Percentiles rank a stretch among this genome's conserved stretches.
These are phyloP conservation scores for Pheosia gnoma DNA, from an alignment of 2,888 invertebrate species.

Conservation along the genomic window DNA sequence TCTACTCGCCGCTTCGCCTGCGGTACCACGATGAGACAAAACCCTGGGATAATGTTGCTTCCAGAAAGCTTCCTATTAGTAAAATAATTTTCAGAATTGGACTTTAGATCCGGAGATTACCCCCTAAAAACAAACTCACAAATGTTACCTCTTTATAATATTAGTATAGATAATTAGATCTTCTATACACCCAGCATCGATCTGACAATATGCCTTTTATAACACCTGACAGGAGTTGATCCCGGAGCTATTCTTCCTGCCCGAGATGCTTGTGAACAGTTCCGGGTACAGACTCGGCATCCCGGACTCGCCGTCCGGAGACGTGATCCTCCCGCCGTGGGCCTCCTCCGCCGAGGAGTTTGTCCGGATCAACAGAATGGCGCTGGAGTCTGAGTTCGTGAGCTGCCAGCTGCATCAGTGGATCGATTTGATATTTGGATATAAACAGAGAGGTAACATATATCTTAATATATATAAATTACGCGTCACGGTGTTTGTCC, in stretches of 20 bases:
- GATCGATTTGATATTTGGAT: slow-evolving; percentile 99
- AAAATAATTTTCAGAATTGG: too few relatives aligned
- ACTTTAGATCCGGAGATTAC: too few relatives aligned
- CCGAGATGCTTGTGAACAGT: slow-evolving; percentile 98
- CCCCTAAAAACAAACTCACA: too few relatives aligned
- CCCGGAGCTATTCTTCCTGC: slow-evolving; percentile 99
- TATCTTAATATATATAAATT: too few relatives aligned
- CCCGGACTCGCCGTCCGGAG: slow-evolving; percentile 92
- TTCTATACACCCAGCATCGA: too few relatives aligned
- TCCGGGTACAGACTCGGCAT: slow-evolving; percentile 92
- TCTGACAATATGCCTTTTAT: neutral
- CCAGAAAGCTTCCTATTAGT: too few relatives aligned
- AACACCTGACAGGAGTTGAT: slow-evolving; percentile 90
- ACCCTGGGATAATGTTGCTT: too few relatives aligned
- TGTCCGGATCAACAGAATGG: slow-evolving; percentile 98
- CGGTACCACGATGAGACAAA: too few relatives aligned
- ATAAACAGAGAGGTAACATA: slow-evolving; percentile 95
- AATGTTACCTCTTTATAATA: too few relatives aligned
- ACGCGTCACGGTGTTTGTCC: too few relatives aligned
- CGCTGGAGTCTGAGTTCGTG: slow-evolving; percentile 99
- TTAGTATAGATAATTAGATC: too few relatives aligned
- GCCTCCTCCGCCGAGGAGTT: slow-evolving; percentile 99
- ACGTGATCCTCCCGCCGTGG: slow-evolving; percentile 98
- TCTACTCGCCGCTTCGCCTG: too few relatives aligned
- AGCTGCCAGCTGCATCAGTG: slow-evolving; percentile 99